Conservation (phyloP, 2,113 vertebrate genomes). For the Cromileptes altivelis region DNA sequence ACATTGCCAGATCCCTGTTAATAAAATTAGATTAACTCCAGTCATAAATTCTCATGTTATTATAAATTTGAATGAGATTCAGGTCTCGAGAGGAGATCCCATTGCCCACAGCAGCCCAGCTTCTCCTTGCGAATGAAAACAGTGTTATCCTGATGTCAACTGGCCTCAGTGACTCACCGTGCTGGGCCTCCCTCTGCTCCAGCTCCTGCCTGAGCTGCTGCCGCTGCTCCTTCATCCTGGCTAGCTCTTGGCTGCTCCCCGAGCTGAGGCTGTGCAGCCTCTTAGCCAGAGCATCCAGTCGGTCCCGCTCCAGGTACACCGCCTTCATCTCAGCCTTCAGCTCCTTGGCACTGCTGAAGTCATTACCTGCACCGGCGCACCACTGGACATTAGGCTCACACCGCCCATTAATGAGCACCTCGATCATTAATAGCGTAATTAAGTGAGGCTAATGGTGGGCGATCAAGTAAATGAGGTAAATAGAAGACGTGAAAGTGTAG, state of each 20-base stretch:
- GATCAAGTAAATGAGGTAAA: constrained; percentile 63
- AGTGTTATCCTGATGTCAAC: background rate
- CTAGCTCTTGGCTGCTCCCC: constrained; percentile 84
- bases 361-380: constrained; percentile 83
- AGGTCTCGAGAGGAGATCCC: background rate
- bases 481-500: constrained; percentile 31
- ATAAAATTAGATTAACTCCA: background rate
- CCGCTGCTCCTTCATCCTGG: constrained; percentile 86
- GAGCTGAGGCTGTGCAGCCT: constrained; percentile 85
- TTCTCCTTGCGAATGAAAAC: background rate
- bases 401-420: constrained; percentile 59
- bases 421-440: constrained; percentile 66
- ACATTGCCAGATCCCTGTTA: background rate
- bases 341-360: constrained; percentile 90
- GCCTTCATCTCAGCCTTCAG: constrained; percentile 89
- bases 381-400: constrained; percentile 54
- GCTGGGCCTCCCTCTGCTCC: constrained; percentile 80
- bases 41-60: background rate
- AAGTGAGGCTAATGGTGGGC: constrained; percentile 53
- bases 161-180: constrained; percentile 85
- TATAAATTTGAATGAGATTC: background rate
- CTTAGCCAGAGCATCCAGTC: constrained; percentile 86
- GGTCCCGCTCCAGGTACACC: constrained; percentile 86
- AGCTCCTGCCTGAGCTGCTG: constrained; percentile 86
- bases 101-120: background rate